Base-by-base conservation (phyloP, 1,140 invertebrate genomes). In the Amphibalanus amphitrite region DNA sequence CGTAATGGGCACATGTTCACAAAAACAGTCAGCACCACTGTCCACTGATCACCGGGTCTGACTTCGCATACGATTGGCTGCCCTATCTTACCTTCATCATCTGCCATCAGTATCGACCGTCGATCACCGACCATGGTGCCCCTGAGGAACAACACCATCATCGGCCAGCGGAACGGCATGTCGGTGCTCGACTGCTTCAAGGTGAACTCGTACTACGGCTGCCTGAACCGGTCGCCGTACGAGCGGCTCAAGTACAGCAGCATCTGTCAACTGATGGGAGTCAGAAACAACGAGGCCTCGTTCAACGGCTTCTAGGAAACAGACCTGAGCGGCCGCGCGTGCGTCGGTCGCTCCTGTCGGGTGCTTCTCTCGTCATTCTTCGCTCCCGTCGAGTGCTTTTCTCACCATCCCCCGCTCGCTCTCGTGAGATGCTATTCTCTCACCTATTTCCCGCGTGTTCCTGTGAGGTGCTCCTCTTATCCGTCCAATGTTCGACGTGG, bases 171-270 rank as follows among this genome's bases (percentile, higher is more conserved):
- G 68, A 83, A 82, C 75, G 82, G 81, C 70, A 78, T 88, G 73
- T 86, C 85, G 67, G 83, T 86, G 78, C 84, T 84, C 6, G 87
- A 89, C 75, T 89, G 87, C 76, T 78, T 88, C 23, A 89, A 89
- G 80, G 81, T 89, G 3, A 89, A 89, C 75, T 28, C 59, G 64
- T 47, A 68, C 28, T 71, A 71, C 28, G 70, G 40, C 23, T 71
- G 71, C 47, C 30, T 71, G 26, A 59, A 69, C 26, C 25, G 26
- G n/a, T 59, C 47, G 10, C 13, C 47, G 17, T 59, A 59, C 47
- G 6, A 59, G 1, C 47, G 47, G 13, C 10, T 59, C 13, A 59
- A 59, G 47, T 59, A 59, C 47, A 20, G 13, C 47, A 59, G 47
- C 47, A 59, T 59, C 47, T 59, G 47, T 20, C 47, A 23, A 13